A percentile compares a stretch with the other conserved stretches of the same genome.
These are phyloP conservation scores for Procapra przewalskii DNA, from an alignment of 2,113 vertebrate genomes.

Conservation along the genomic window DNA sequence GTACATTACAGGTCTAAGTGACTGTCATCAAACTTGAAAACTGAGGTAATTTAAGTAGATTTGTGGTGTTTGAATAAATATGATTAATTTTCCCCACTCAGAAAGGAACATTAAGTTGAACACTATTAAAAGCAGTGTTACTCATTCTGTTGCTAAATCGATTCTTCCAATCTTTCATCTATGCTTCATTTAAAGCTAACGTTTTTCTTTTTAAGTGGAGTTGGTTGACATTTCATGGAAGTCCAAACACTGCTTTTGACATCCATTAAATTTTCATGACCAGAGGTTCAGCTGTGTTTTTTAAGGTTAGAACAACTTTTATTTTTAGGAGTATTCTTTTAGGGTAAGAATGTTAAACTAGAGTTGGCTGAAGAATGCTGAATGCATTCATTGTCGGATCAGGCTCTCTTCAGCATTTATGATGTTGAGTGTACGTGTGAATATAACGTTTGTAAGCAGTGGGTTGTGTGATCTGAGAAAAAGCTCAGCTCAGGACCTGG, in stretches of 20 bases:
- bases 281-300: not conserved
- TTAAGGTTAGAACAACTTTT: not conserved
- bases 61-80: not conserved
- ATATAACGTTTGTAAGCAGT: not conserved
- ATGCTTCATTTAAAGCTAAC: constrained; percentile 3
- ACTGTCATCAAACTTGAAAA: not conserved
- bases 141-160: not conserved
- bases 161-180: not conserved
- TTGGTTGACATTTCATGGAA: not conserved
- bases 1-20: not conserved
- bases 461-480: too few species aligned
- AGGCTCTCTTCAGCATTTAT: not conserved
- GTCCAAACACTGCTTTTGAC: not conserved
- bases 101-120: not conserved
- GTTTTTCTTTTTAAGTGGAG: constrained; percentile 7
- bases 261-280: not conserved
- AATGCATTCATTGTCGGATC: not conserved
- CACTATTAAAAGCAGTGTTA: not conserved
- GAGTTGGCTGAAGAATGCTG: not conserved
- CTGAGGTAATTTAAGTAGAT: not conserved
- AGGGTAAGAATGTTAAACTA: not conserved
- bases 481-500: not conserved
- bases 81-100: not conserved
- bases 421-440: too few species aligned
- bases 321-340: not conserved